Evolutionary conservation across 2,888 invertebrate genomes (phyloP), one percentile per base, ranked within the genome.

Genomic region (Patella caerulea): DNA sequence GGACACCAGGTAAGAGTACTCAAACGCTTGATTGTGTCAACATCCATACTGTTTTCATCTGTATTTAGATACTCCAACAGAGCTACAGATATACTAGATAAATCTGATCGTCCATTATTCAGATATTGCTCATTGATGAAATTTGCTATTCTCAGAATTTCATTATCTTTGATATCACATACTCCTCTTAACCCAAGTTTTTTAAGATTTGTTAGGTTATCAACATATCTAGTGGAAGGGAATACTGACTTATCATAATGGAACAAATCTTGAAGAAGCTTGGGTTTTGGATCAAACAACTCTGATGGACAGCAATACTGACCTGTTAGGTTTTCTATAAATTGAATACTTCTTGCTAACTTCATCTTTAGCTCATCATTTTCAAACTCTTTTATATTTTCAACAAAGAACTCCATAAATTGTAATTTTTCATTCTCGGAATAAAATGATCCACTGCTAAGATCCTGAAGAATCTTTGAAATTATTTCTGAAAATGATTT

Each of bases 201-300:
- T 52, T 82, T 78, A 17, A 87, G 81, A 34, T 82, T 80, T 1
- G 78, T 72, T 4, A 87, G 19, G 14, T 65, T 24, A 19, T 24
- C 11, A 45, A 9, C 45, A 45, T 45, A 45, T 1, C 77, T 77
- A 1, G 76, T 74, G 52, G 88, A 88, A 75, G 88, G 87, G 73
- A 81, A 78, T 24, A 82, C 83, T 73, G 87, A 85, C 45, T 45
- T 45, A 1, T 45, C 7, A 45, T 45, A 45, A 45, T 74, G 29
- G 77, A 87, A 84, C 70, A 86, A 59, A 11, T 79, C 75, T 73
- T 82, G 79, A 11, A 87, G 78, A 7, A 83, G 72, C 12, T 73
- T 72, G n/a, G 83, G 73, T 12, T 75, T 81, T 3, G 86, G 87
- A 72, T 88, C 87, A 82, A 79, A 86, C 45, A 85, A 75, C 2